phyloP scores from a whole-genome alignment of 2,797 vertebrate species.

The Gallinago stenura region DNA sequence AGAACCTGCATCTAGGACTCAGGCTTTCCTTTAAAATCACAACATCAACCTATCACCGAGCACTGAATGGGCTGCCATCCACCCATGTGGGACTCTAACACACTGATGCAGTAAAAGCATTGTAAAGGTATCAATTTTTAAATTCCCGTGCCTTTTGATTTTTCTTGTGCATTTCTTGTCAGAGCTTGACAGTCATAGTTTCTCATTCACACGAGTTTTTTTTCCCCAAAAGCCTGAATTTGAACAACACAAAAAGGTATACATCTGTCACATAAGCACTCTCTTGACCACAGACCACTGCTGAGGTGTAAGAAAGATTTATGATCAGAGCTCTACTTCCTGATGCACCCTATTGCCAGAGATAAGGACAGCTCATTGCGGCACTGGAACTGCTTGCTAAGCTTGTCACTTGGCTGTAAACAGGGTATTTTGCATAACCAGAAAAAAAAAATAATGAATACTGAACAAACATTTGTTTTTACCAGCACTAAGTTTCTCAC shows the following conservation, averaged over 20 bases:
- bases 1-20: neutral
- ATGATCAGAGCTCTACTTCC: neutral
- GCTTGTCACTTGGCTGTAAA: neutral
- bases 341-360: neutral
- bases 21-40: neutral
- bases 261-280: neutral
- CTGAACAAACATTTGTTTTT: neutral
- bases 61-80: neutral
- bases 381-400: neutral
- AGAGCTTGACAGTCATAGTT: neutral
- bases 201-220: neutral
- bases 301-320: neutral
- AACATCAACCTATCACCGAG: accelerated
- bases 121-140: neutral
- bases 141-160: neutral
- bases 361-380: neutral
- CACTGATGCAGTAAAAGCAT: neutral
- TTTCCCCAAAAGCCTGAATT: neutral
- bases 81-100: neutral
- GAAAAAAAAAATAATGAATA: neutral
- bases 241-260: neutral
- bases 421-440: neutral
- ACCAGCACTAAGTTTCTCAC: constrained; percentile 23
- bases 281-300: neutral
- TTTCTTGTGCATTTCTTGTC: neutral